A percentile compares a stretch with the other conserved stretches of the same genome.
phyloP scores from a whole-genome alignment of 2,888 invertebrate genomes.

The Lasioglossum figueresi region DNA sequence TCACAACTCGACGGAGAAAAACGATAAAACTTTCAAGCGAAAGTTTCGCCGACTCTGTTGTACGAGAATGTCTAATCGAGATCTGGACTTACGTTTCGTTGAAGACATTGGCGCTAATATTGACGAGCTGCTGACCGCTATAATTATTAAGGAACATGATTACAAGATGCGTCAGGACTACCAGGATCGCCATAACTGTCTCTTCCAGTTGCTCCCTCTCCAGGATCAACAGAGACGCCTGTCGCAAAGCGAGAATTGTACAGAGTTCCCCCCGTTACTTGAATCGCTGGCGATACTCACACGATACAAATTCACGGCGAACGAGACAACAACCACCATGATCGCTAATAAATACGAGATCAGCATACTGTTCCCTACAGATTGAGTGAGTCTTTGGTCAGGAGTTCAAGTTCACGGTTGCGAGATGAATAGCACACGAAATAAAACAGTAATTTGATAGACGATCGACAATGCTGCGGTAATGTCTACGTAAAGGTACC shows the following conservation, averaged over 20 bases:
- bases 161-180: background rate
- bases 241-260: background rate
- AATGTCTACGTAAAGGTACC: too few relatives aligned
- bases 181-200: rapidly evolving
- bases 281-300: background rate
- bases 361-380: background rate
- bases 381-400: background rate
- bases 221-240: background rate
- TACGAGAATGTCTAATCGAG: too few relatives aligned
- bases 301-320: background rate
- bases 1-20: too few relatives aligned
- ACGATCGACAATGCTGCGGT: background rate
- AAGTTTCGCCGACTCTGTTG: too few relatives aligned
- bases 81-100: background rate
- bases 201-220: background rate
- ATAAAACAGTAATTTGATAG: background rate
- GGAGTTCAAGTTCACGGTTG: too few relatives aligned
- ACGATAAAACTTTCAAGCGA: too few relatives aligned
- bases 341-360: background rate
- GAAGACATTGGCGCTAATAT: background rate
- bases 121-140: background rate
- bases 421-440: too few relatives aligned
- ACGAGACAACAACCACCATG: background rate
- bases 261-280: background rate
- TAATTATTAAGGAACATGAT: background rate